Evolutionary conservation across 2,888 invertebrate genomes (phyloP).

Genomic region (Furcula furcula): DNA sequence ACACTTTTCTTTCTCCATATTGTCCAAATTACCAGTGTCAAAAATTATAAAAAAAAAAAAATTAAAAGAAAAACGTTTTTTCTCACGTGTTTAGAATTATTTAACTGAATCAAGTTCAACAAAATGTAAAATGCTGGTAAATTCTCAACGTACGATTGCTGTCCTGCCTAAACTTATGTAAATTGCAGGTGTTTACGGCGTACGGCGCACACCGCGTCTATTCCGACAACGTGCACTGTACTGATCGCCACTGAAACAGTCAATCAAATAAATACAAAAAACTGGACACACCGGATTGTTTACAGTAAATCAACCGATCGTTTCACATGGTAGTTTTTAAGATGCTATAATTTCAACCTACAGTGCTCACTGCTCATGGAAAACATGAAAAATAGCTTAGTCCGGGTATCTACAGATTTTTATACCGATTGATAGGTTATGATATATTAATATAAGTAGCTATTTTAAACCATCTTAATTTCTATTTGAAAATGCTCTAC

Average conservation of each 20-base stretch:
- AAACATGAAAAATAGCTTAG: too few species aligned
- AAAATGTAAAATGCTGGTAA: too few species aligned
- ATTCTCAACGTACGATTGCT: constrained; percentile 16
- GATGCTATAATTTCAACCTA: constrained; percentile 2
- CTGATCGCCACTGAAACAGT: constrained; percentile 40
- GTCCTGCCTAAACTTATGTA: constrained; percentile 49
- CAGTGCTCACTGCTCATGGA: too few species aligned
- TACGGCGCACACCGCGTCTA: constrained; percentile 44
- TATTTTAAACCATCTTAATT: too few species aligned
- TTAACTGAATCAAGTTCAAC: too few species aligned
- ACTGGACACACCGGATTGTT: constrained; percentile 10
- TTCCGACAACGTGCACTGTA: constrained; percentile 41
- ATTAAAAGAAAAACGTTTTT: too few species aligned
- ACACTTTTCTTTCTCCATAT: constrained; percentile 41
- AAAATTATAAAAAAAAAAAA: constrained; percentile 3
- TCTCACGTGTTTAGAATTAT: too few species aligned
- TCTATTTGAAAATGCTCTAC: too few species aligned
- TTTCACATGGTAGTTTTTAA: constrained; percentile 1
- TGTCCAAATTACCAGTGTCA: constrained; percentile 36
- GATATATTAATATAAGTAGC: too few species aligned
- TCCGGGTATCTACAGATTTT: too few species aligned
- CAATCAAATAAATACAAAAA: constrained; percentile 49
- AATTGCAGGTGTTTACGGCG: constrained; percentile 32
- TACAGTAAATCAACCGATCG: constrained; percentile 4
- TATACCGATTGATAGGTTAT: too few species aligned